A percentile compares a stretch with the other conserved stretches of the same genome.
Evolutionary conservation across 37 sponge, comb jelly and placozoan genomes (phyloP).

Genomic region (Bolinopsis microptera): DNA sequence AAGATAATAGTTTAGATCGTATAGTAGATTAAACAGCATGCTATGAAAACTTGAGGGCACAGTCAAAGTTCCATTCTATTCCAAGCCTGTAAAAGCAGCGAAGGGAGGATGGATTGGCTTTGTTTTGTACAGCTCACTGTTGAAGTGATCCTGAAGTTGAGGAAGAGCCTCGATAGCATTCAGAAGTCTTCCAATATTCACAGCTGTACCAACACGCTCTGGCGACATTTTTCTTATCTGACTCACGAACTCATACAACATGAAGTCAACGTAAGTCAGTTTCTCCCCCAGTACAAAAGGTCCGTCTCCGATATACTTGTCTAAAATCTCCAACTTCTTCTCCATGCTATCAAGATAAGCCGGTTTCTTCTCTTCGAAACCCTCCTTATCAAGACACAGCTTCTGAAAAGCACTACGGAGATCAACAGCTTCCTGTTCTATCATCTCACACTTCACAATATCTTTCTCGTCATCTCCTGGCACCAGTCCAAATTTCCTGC

Average conservation of each 20-base stretch:
- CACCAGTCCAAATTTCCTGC: constrained; percentile 44
- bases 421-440: neutral
- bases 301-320: constrained; percentile 20
- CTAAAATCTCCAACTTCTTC: neutral
- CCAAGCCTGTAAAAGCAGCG: too few relatives aligned
- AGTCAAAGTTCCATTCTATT: too few relatives aligned
- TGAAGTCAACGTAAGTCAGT: neutral
- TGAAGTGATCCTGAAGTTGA: neutral
- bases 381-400: neutral
- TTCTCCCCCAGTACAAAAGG: constrained; percentile 12
- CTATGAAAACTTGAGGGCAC: too few relatives aligned
- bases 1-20: too few relatives aligned
- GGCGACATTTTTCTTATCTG: neutral
- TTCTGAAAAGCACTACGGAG: neutral
- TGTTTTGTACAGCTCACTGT: neutral
- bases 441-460: neutral
- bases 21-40: too few relatives aligned
- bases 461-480: neutral
- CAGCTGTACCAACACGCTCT: neutral
- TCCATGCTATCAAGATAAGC: neutral
- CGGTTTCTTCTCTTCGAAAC: neutral
- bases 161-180: neutral
- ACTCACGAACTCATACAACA: neutral
- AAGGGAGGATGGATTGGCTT: too few relatives aligned
- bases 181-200: neutral